Base-by-base conservation (phyloP, 1,140 invertebrate genomes). In the Trichonephila inaurata region DNA sequence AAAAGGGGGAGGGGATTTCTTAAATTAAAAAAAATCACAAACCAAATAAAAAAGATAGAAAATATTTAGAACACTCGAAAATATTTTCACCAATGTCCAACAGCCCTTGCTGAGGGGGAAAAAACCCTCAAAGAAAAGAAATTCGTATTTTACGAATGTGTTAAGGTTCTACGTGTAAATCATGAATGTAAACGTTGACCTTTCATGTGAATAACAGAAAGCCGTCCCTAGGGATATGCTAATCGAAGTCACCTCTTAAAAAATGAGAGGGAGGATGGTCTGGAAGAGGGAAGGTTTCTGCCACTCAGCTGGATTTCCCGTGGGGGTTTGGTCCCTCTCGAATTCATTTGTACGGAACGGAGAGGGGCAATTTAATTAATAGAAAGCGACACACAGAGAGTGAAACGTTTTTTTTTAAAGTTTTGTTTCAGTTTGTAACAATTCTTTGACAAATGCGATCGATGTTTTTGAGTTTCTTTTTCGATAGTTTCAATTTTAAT, bases 341-440 rank as follows among this genome's bases (percentile, higher is more conserved):
- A 19, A 40, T 89, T 89, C 88, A 89, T 89, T 89, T 77, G 40
- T 40, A 33, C 88, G 24, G 62, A 89, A 69, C 16, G 77, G 18
- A 14, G 44, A 58, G 66, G 58, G 21, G 21, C 88, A 89, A 89
- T 89, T 77, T 89, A 89, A 89, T 89, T 89, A 89, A 89, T 58
- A 60, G 66, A 89, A 89, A n/a, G 85, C 28, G 85, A 87, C 62
- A 87, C 62, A 2, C 16, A 51, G 44, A 18, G 62, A 19, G 62
- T 21, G 1, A 12, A 51, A 51, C 62, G 7, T 64, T 21, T 64
- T 62, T 62, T 16, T 64, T 7, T 21, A 6, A 12, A 19, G 16
- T 64, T 64, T 64, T 64, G 14, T 40, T 77, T 77, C 14, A 33
- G 10, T 77, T 16, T 77, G 24, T 19, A 5, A 40, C 28, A 33